Evolutionary conservation across 2,797 vertebrate genomes (phyloP).

Genomic region (Helarctos malayanus): DNA sequence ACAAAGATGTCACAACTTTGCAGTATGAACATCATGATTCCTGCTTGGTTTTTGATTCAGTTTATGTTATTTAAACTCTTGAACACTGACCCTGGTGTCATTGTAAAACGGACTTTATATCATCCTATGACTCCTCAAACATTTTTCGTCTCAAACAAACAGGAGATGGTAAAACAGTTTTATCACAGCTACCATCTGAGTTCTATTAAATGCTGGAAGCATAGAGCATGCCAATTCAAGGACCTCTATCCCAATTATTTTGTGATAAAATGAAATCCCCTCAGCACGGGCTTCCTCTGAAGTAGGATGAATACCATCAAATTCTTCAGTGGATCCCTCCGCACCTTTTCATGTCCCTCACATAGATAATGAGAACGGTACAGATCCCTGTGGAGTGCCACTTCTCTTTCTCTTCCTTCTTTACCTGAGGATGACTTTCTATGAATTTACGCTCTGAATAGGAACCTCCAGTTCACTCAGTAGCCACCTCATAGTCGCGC

Average conservation of each 20-base stretch:
- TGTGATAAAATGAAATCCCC: neutral
- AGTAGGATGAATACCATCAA: neutral
- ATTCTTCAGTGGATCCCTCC: slow-evolving; percentile 59
- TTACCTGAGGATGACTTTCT: slow-evolving; percentile 69
- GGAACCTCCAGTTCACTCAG: slow-evolving; percentile 66
- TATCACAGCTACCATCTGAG: neutral
- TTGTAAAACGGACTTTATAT: neutral
- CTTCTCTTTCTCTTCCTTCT: slow-evolving; percentile 62
- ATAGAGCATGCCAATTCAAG: neutral
- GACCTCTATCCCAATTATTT: slow-evolving; percentile 45
- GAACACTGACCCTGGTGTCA: neutral
- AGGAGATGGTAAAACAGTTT: slow-evolving; percentile 40
- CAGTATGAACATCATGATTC: neutral
- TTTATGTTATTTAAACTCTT: neutral
- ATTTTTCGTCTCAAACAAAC: neutral
- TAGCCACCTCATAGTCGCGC: slow-evolving; percentile 66
- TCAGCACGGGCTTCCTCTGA: neutral
- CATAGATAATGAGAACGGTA: slow-evolving; percentile 38
- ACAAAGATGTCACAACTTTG: neutral
- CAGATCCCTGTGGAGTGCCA: slow-evolving; percentile 7
- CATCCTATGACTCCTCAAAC: neutral
- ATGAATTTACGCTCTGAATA: slow-evolving; percentile 49
- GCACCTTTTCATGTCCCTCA: slow-evolving; percentile 64
- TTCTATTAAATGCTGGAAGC: neutral
- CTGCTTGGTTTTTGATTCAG: neutral